Evolutionary conservation across 2,888 invertebrate species (phyloP).

Genomic region (Caradrina clavipalpis): DNA sequence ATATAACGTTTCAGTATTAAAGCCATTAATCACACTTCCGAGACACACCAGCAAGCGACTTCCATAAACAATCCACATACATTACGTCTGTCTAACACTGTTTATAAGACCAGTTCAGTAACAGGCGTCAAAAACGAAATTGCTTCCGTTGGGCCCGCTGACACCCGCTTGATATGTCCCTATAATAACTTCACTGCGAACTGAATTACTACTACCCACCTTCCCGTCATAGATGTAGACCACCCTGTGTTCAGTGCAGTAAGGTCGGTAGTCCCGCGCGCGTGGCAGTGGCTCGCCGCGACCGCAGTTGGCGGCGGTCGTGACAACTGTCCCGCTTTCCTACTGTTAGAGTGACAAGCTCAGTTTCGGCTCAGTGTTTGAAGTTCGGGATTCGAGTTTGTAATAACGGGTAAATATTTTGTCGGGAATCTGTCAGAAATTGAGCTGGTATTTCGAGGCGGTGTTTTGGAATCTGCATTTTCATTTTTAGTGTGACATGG

Average conservation of each 20-base stretch:
- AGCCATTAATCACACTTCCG: conserved; percentile 24
- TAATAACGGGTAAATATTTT: conserved; percentile 61
- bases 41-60: conserved; percentile 17
- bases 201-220: conserved; percentile 51
- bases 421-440: conserved; percentile 50
- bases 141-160: conserved; percentile 63
- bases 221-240: conserved; percentile 13
- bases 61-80: conserved; percentile 52
- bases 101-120: conserved; percentile 49
- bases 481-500: conserved; percentile 33
- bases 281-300: conserved; percentile 19
- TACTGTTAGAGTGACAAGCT: conserved; percentile 63
- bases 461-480: conserved; percentile 38
- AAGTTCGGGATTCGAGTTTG: conserved; percentile 60
- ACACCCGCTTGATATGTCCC: conserved; percentile 57
- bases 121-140: conserved; percentile 65
- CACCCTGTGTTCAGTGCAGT: conserved; percentile 26
- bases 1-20: conserved; percentile 33
- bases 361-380: conserved; percentile 60
- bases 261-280: conserved; percentile 42
- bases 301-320: conserved; percentile 55
- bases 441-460: conserved; percentile 34
- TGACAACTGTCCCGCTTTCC: conserved; percentile 63
- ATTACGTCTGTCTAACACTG: conserved; percentile 36
- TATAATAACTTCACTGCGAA: conserved; percentile 64